Evolutionary conservation across 2,113 vertebrate genomes (phyloP), one percentile per base, ranked within the genome.

Genomic region (Sinocyclocheilus rhinocerous): DNA sequence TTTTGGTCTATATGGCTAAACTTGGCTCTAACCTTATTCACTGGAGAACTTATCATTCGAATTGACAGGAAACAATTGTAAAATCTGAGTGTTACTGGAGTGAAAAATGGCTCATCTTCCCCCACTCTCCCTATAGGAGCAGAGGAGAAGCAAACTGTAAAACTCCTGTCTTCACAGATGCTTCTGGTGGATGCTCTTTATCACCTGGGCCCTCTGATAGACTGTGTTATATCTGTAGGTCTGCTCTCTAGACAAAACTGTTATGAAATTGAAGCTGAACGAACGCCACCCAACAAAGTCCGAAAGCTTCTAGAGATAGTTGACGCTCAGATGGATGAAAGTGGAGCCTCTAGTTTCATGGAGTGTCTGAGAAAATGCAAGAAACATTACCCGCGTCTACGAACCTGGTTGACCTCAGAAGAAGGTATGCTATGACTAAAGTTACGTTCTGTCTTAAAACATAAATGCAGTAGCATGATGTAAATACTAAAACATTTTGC

Each of bases 221-320:
- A 92, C 88, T 65, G 85, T n/a, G 75, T 87, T 50, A 86, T 92
- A 69, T 90, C 92, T 22, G 57, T 63, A 4, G 72, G 86, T 26
- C 84, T 92, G 61, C 84, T 92, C 24, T 89, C 91, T 69, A 86
- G 84, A 55, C 91, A 92, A 61, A 91, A 91, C 81, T 90, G 90
- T 59, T 88, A 83, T 15, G 89, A 90, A 29, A 89, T 92, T 57
- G 78, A 81, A 18, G 89, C 91, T 1, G 92, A 92, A 75, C 86
- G 70, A 76, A 92, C 88, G 0, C 89, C 92, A 2, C 50, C 84
- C 4, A 87, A 86, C 16, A 87, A 85, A 1, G 92, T 90, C 1
- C 89, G 92, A 42, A 90, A 88, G 76, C 89, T 92, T 48, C 89
- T 92, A 72, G 92, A 92, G 86, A 88, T 92, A 11, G 91, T 92